Conservation (phyloP, 2,888 invertebrate genomes). For the Trichogramma evanescens region DNA sequence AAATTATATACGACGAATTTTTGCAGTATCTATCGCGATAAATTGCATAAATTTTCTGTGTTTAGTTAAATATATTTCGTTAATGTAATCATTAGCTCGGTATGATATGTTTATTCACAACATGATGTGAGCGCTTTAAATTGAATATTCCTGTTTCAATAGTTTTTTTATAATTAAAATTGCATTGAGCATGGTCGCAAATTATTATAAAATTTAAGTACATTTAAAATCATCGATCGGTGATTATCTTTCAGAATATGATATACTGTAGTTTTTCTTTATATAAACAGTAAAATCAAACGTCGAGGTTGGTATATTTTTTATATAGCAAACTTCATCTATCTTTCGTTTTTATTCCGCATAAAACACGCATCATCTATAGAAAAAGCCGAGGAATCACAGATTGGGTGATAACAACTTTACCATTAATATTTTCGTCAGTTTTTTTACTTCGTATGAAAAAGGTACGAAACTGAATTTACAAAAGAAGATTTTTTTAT, state of each 20-base stretch:
- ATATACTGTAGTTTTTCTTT: too few species aligned
- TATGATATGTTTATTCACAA: constrained; percentile 49
- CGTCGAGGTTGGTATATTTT: constrained; percentile 3
- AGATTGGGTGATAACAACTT: constrained; percentile 3
- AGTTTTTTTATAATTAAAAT: not conserved
- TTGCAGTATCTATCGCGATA: too few species aligned
- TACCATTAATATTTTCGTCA: not conserved
- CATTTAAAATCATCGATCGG: not conserved
- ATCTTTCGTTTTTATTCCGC: not conserved
- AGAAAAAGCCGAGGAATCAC: constrained; percentile 12
- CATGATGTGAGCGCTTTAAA: constrained; percentile 47
- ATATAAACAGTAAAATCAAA: constrained; percentile 13
- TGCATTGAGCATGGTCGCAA: too few species aligned
- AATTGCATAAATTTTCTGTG: constrained; percentile 19
- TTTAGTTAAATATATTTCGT: constrained; percentile 37
- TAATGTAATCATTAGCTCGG: constrained; percentile 43
- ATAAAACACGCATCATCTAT: not conserved
- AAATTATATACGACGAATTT: too few species aligned
- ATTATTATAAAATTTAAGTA: constrained; percentile 12
- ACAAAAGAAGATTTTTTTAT: too few species aligned
- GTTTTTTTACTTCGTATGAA: not conserved
- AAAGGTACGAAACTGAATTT: not conserved
- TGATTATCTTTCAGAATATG: too few species aligned
- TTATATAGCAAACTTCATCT: not conserved
- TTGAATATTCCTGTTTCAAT: constrained; percentile 30